Percentiles rank a stretch among this genome's conserved stretches.
These are phyloP conservation scores for Loris lydekkerianus DNA, from an alignment of 2,797 vertebrate species.

Conservation along the genomic window DNA sequence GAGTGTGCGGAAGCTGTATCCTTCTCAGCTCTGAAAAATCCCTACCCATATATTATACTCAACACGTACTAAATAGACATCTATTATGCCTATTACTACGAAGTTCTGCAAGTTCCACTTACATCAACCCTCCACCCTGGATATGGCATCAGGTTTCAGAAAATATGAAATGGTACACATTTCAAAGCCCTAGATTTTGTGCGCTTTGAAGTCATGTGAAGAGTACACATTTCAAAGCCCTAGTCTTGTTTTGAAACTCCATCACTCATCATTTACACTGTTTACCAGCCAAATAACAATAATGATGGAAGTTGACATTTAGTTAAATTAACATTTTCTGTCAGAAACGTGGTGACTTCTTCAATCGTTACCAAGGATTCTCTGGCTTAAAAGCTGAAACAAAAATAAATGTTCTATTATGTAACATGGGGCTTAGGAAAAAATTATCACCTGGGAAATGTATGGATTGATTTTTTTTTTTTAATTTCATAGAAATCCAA, in stretches of 20 bases:
- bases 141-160: not conserved
- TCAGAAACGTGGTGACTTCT: conserved; percentile 21
- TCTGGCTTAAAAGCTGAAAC: conserved; percentile 9
- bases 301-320: conserved; percentile 36
- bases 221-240: not conserved
- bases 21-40: not conserved
- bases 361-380: conserved; percentile 1
- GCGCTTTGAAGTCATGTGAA: no score
- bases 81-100: not conserved
- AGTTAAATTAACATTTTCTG: conserved; percentile 49
- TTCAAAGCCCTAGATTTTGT: not conserved
- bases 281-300: not conserved
- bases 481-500: conserved; percentile 9
- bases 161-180: not conserved
- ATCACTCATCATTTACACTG: not conserved
- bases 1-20: not conserved
- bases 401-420: conserved; percentile 33
- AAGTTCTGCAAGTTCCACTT: not conserved
- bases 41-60: not conserved
- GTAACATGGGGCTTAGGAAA: not conserved
- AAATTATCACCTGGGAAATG: not conserved
- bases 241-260: conserved; percentile 5
- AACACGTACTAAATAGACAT: not conserved
- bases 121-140: not conserved
- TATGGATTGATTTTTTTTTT: not conserved